Evolutionary conservation across 2,888 invertebrate genomes (phyloP).

Genomic region (Nemapogon koenigi): DNA sequence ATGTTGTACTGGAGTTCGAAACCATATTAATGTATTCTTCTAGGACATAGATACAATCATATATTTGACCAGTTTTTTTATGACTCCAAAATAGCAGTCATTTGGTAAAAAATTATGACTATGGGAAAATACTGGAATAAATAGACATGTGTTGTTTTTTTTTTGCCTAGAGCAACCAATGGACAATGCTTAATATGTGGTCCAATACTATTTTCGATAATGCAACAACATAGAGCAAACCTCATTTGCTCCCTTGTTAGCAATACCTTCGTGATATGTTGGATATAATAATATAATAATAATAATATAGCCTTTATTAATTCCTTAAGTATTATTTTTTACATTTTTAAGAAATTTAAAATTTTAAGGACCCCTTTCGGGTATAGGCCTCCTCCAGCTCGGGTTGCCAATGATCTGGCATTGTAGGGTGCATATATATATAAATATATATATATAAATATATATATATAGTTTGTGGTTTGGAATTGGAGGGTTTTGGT

Average conservation of each 20-base stretch:
- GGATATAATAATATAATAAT: too few species aligned
- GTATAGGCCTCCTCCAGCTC: too few species aligned
- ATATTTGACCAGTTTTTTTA: constrained; percentile 17
- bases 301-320: too few species aligned
- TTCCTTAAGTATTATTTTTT: too few species aligned
- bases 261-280: constrained; percentile 13
- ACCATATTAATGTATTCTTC: constrained; percentile 17
- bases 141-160: constrained; percentile 17
- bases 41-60: constrained; percentile 16
- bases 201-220: constrained; percentile 7
- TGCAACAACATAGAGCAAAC: constrained; percentile 9
- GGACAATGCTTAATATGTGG: background rate
- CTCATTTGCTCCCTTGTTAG: constrained; percentile 13
- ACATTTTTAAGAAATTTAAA: too few species aligned
- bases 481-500: too few species aligned
- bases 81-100: constrained; percentile 15
- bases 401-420: too few species aligned
- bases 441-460: too few species aligned
- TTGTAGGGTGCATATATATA: too few species aligned
- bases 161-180: constrained; percentile 5
- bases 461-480: too few species aligned
- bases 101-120: constrained; percentile 15
- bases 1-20: constrained; percentile 19
- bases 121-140: constrained; percentile 16
- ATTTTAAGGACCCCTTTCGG: too few species aligned